These are phyloP conservation scores for Timema cristinae DNA, from an alignment of 2,888 invertebrate genomes.

Conservation along the genomic window DNA sequence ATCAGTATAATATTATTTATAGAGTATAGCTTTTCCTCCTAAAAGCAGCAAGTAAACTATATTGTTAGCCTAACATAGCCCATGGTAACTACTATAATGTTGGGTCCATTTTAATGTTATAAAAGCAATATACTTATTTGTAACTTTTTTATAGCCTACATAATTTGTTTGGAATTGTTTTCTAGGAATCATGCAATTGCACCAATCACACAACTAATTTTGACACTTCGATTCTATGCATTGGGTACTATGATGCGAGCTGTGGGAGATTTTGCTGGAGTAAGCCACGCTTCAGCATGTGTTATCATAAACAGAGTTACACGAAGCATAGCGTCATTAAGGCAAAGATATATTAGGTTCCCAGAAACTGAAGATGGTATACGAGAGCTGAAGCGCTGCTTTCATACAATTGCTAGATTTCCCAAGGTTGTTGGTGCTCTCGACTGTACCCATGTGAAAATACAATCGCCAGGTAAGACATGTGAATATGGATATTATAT, in stretches of 20 bases:
- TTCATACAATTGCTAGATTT: neutral
- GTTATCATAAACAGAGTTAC: constrained; percentile 13
- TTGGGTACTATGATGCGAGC: neutral
- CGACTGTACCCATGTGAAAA: constrained; percentile 18
- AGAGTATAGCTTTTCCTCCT: too few relatives aligned
- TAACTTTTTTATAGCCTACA: too few relatives aligned
- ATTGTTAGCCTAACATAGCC: too few relatives aligned
- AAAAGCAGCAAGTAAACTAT: too few relatives aligned
- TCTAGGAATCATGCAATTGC: constrained; percentile 14
- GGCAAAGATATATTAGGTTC: constrained; percentile 2
- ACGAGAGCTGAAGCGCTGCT: neutral
- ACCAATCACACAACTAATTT: constrained; percentile 11
- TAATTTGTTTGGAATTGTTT: neutral
- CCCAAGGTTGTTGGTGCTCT: constrained; percentile 15
- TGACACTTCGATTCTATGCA: constrained; percentile 19
- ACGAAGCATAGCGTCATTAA: neutral
- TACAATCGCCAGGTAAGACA: constrained; percentile 14
- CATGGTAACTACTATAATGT: too few relatives aligned
- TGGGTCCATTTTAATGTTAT: too few relatives aligned
- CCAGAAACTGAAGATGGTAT: neutral
- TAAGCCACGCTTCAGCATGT: constrained; percentile 7
- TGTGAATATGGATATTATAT: neutral
- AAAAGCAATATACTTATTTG: too few relatives aligned
- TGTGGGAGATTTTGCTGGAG: constrained; percentile 16
- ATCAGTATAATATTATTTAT: too few relatives aligned